These are phyloP conservation scores for Paratrypauchen microcephalus DNA, from an alignment of 2,797 vertebrate genomes.

Conservation along the genomic window DNA sequence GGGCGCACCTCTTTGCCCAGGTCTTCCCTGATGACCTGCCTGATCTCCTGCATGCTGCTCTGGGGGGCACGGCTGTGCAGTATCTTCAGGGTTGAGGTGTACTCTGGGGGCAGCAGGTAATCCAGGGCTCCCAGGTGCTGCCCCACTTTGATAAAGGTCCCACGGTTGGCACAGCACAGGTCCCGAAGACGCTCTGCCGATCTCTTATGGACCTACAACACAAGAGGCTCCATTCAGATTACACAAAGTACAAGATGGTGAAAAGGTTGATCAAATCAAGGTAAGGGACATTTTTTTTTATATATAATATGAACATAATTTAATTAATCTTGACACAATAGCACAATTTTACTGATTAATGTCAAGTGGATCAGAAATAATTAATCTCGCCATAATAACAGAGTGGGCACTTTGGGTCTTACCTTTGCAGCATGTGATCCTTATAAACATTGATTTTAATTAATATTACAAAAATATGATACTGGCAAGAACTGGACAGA, in stretches of 20 bases:
- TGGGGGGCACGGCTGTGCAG: constrained; percentile 91
- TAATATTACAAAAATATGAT: neutral
- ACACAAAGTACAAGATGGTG: neutral
- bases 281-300: neutral
- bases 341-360: neutral
- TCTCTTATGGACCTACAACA: constrained; percentile 85
- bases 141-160: constrained; percentile 97
- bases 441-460: neutral
- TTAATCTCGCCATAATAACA: neutral
- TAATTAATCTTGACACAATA: neutral
- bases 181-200: constrained; percentile 89
- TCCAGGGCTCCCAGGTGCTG: constrained; percentile 95
- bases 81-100: constrained; percentile 91
- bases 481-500: neutral
- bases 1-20: constrained; percentile 87
- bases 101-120: constrained; percentile 93
- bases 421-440: neutral
- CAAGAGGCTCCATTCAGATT: neutral
- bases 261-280: neutral
- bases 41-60: constrained; percentile 89
- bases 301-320: neutral
- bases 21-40: constrained; percentile 91
- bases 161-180: constrained; percentile 92
- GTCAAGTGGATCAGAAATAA: neutral
- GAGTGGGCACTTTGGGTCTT: neutral